These are phyloP conservation scores for Salticus scenicus DNA, from an alignment of 2,888 invertebrate species.

Conservation along the genomic window DNA sequence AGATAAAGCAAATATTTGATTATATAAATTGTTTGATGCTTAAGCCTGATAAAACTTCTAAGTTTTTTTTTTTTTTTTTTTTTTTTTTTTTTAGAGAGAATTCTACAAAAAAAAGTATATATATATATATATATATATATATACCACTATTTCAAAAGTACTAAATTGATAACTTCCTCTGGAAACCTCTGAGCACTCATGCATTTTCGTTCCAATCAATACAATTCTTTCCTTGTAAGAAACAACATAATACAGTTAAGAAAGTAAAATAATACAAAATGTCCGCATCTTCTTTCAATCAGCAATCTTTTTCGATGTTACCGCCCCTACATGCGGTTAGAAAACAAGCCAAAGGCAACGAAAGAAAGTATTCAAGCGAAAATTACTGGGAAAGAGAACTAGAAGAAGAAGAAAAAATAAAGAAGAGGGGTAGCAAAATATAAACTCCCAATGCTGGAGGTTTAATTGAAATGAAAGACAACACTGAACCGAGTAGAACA, in stretches of 20 bases:
- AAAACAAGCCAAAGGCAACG: background rate
- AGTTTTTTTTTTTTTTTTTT: no score
- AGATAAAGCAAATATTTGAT: no score
- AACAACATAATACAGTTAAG: background rate
- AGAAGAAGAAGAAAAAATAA: background rate
- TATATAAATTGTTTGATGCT: no score
- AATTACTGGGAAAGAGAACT: background rate
- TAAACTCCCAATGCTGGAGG: background rate
- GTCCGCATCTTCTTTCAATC: background rate
- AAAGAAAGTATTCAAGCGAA: constrained; percentile 22
- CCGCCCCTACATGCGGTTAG: background rate
- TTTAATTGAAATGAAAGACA: constrained; percentile 61
- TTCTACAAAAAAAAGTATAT: no score
- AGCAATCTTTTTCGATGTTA: background rate
- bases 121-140: no score
- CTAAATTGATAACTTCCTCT: no score
- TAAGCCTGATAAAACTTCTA: no score
- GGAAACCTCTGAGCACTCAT: no score
- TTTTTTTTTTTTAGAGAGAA: no score
- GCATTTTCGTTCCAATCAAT: no score
- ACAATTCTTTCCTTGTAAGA: background rate
- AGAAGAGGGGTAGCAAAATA: background rate
- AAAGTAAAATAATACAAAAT: background rate
- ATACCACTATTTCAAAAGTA: no score
- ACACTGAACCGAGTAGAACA: background rate